Conservation (phyloP, 2,888 invertebrate genomes). For the Leptinotarsa haldemani region DNA sequence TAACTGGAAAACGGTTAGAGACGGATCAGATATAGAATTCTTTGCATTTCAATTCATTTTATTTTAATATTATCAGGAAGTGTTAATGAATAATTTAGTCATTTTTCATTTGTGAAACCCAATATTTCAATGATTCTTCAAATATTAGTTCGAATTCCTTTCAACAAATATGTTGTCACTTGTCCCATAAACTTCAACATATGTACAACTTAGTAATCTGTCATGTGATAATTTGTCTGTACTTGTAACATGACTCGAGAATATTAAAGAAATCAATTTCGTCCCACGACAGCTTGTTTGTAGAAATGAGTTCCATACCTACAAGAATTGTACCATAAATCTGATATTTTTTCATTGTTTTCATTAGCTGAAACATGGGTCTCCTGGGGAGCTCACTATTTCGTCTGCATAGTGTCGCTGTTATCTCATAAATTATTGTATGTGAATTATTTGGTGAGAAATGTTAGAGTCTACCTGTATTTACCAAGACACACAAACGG, state of each 20-base stretch:
- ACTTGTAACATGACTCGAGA: slow-evolving; percentile 20
- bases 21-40: too few species aligned
- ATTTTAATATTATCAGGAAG: too few species aligned
- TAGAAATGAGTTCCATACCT: background rate
- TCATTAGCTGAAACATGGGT: background rate
- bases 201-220: slow-evolving; percentile 15
- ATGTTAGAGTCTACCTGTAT: too few species aligned
- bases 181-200: background rate
- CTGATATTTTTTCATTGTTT: slow-evolving; percentile 15
- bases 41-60: too few species aligned
- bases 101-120: too few species aligned
- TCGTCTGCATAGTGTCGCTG: background rate
- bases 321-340: slow-evolving; percentile 2
- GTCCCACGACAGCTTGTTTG: slow-evolving; percentile 18
- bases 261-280: slow-evolving; percentile 25
- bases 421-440: too few species aligned
- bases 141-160: background rate
- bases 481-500: too few species aligned
- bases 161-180: background rate
- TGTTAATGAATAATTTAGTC: too few species aligned
- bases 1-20: too few species aligned
- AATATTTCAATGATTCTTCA: too few species aligned
- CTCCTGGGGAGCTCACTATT: slow-evolving; percentile 2
- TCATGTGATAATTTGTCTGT: slow-evolving; percentile 26
- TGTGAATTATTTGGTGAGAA: too few species aligned